phyloP scores from a whole-genome alignment of 2,888 invertebrate genomes.

The Frankliniella fusca region DNA sequence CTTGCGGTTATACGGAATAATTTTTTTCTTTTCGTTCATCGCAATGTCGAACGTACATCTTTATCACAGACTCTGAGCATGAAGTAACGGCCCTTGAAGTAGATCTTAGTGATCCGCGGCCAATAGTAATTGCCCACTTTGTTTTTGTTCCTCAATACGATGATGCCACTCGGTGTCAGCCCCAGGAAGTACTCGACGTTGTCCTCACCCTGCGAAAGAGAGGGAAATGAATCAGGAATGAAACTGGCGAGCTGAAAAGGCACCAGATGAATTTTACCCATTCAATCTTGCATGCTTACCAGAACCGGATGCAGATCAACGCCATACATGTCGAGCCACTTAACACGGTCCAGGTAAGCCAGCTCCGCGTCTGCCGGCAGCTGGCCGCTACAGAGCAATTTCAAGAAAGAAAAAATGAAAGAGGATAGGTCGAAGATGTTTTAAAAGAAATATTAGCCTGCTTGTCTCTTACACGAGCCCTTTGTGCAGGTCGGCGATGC shows the following conservation, averaged over 20 bases:
- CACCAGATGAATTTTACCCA: constrained; percentile 14
- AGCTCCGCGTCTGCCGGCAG: constrained; percentile 89
- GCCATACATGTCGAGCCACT: constrained; percentile 98
- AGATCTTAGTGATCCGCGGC: constrained; percentile 95
- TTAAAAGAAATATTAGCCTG: too few relatives aligned
- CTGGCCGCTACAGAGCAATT: constrained; percentile 62
- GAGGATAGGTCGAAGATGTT: not conserved
- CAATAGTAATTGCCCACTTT: constrained; percentile 98
- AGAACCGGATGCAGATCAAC: constrained; percentile 94
- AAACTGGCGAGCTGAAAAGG: constrained; percentile 30
- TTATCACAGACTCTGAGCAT: constrained; percentile 94
- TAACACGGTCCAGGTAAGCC: constrained; percentile 93
- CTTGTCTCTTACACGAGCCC: constrained; percentile 68
- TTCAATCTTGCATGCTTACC: constrained; percentile 53
- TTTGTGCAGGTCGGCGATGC: constrained; percentile 84
- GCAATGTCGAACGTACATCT: constrained; percentile 65
- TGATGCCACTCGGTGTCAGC: constrained; percentile 90
- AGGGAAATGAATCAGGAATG: constrained; percentile 36
- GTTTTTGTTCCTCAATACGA: constrained; percentile 88
- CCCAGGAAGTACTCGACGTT: constrained; percentile 95
- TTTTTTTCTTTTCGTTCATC: constrained; percentile 30
- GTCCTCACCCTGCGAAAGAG: constrained; percentile 85
- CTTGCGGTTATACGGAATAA: constrained; percentile 16
- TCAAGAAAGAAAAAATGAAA: not conserved
- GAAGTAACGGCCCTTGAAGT: constrained; percentile 94